phyloP scores from a whole-genome alignment of 2,797 vertebrate species.

The Prunella strophiata region DNA sequence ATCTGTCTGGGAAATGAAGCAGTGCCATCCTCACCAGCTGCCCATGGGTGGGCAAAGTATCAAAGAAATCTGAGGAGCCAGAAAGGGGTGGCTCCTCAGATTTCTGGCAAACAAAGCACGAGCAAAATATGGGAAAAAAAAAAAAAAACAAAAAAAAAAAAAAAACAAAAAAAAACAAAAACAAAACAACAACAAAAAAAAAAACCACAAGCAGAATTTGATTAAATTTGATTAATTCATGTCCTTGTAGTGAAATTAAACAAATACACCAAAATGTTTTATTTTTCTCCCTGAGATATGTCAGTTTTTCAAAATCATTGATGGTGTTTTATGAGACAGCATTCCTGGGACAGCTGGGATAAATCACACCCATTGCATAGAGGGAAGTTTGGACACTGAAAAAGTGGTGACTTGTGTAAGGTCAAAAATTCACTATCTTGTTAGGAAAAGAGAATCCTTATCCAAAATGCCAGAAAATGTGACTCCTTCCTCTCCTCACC shows the following conservation, averaged over 20 bases:
- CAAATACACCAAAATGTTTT: not conserved
- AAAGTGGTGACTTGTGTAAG: not conserved
- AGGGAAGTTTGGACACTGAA: not conserved
- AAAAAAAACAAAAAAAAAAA: too few species aligned
- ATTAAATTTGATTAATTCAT: not conserved
- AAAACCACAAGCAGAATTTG: not conserved
- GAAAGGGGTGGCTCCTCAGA: not conserved
- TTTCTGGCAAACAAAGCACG: too few species aligned
- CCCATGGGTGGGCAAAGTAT: not conserved
- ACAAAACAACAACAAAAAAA: too few species aligned
- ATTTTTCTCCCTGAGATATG: not conserved
- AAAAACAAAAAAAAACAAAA: not conserved
- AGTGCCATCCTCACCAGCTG: not conserved
- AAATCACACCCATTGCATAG: not conserved
- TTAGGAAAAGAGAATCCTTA: not conserved
- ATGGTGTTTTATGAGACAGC: not conserved
- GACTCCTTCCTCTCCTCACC: not conserved
- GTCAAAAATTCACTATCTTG: not conserved
- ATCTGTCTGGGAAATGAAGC: not conserved
- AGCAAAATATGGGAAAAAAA: too few species aligned
- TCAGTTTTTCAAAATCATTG: not conserved
- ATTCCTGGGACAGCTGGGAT: not conserved
- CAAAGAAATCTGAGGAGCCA: not conserved
- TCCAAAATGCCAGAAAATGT: not conserved
- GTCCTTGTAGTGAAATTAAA: not conserved